A percentile compares a stretch with the other conserved stretches of the same genome.
phyloP scores from a whole-genome alignment of 2,797 vertebrate species.

The Chelon labrosus region DNA sequence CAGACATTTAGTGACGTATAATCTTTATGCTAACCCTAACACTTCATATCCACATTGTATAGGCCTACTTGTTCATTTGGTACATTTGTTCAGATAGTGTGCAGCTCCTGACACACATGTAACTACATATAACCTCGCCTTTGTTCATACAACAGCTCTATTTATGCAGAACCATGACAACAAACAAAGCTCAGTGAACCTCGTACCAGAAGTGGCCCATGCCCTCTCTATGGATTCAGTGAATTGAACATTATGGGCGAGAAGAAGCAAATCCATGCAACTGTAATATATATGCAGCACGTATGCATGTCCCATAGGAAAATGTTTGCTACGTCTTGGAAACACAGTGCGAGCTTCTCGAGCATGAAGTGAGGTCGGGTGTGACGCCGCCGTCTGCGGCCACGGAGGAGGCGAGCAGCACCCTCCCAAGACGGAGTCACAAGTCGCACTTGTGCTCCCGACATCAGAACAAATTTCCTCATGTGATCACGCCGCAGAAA shows the following conservation, averaged over 20 bases:
- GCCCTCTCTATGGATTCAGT: conserved; percentile 34
- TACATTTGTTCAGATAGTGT: conserved; percentile 3
- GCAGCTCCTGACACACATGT: conserved; percentile 22
- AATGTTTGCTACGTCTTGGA: conserved; percentile 31
- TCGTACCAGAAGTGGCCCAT: conserved; percentile 18
- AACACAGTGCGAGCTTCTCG: conserved; percentile 11
- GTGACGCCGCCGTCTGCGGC: conserved; percentile 10
- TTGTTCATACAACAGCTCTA: conserved; percentile 2
- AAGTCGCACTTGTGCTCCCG: conserved; percentile 67
- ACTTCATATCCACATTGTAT: neutral
- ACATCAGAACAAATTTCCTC: conserved; percentile 52
- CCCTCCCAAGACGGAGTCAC: conserved; percentile 62
- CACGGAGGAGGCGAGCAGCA: conserved; percentile 15
- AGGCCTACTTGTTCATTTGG: neutral
- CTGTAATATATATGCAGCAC: conserved; percentile 21
- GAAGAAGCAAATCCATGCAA: conserved; percentile 42
- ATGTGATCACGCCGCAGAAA: conserved; percentile 69
- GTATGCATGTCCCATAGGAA: conserved; percentile 25
- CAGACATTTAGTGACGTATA: neutral
- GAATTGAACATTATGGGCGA: conserved; percentile 26
- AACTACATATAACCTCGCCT: conserved; percentile 1
- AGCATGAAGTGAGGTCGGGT: conserved; percentile 20
- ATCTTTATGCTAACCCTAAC: neutral
- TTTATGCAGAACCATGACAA: neutral
- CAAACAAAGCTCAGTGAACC: conserved; percentile 21